These are phyloP conservation scores for Tiliacea citrago DNA, from an alignment of 2,888 invertebrate genomes.

Conservation along the genomic window DNA sequence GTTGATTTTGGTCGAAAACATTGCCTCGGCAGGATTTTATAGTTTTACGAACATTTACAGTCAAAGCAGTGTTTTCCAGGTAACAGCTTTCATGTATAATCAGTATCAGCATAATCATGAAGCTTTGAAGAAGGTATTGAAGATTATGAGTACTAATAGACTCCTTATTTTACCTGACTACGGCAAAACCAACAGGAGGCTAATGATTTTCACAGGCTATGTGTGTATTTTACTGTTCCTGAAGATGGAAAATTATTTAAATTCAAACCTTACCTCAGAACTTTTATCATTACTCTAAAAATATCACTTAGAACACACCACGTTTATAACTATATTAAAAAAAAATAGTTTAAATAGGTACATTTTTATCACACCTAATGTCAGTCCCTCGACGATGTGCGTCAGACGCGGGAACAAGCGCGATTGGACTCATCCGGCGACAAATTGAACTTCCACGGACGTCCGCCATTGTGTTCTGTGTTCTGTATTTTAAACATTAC, in stretches of 20 bases:
- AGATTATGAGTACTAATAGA: background rate
- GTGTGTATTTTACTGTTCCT: background rate
- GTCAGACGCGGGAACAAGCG: constrained; percentile 64
- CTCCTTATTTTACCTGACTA: background rate
- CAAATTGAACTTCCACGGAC: constrained; percentile 65
- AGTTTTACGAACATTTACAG: background rate
- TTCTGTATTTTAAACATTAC: constrained; percentile 62
- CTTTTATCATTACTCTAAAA: background rate
- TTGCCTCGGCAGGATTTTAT: too few relatives aligned
- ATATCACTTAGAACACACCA: background rate
- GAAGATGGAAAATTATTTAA: background rate
- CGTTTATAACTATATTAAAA: background rate
- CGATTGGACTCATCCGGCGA: constrained; percentile 67
- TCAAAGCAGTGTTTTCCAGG: background rate
- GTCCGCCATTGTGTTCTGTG: constrained; percentile 62
- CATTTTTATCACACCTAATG: constrained; percentile 55
- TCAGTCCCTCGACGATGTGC: constrained; percentile 57
- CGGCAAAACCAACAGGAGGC: background rate
- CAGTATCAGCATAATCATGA: background rate
- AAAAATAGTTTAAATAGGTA: constrained; percentile 28
- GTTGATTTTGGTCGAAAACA: background rate
- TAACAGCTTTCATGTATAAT: too few relatives aligned
- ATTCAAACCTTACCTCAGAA: background rate
- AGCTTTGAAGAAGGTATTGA: background rate
- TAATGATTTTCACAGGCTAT: background rate